phyloP scores from a whole-genome alignment of 2,888 invertebrate genomes.

The Tyria jacobaeae region DNA sequence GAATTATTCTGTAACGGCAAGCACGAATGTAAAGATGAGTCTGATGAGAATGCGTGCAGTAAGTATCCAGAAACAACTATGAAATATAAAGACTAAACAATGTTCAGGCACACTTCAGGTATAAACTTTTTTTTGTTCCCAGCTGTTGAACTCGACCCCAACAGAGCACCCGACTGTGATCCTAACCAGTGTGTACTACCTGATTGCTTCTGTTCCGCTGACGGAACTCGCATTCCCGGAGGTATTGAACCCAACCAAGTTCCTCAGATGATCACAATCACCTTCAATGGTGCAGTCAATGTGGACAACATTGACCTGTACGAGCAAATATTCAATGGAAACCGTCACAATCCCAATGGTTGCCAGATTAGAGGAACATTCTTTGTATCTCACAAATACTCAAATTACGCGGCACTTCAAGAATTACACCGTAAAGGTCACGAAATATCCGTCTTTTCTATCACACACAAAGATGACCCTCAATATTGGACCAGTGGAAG shows the following conservation, averaged over 20 bases:
- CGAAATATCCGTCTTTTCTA: conserved; percentile 96
- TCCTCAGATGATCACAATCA: conserved; percentile 97
- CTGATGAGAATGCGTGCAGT: conserved; percentile 98
- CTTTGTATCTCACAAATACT: conserved; percentile 97
- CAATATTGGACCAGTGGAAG: conserved; percentile 95
- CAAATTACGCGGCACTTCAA: conserved; percentile 96
- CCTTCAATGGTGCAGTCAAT: conserved; percentile 97
- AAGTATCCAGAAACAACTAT: conserved; percentile 79
- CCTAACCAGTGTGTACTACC: conserved; percentile 95
- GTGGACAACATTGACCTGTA: conserved; percentile 97
- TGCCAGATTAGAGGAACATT: conserved; percentile 96
- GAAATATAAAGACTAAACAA: not conserved
- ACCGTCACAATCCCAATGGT: conserved; percentile 94
- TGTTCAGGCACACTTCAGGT: not conserved
- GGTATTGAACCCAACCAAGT: conserved; percentile 93
- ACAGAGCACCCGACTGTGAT: conserved; percentile 96
- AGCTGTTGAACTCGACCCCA: conserved; percentile 96
- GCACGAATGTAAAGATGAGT: conserved; percentile 97
- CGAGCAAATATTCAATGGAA: conserved; percentile 95
- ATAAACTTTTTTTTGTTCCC: conserved; percentile 57
- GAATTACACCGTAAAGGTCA: conserved; percentile 96
- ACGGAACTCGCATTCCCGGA: conserved; percentile 95
- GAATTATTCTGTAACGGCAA: conserved; percentile 97
- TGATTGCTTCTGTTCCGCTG: conserved; percentile 97
- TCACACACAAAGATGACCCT: conserved; percentile 97